Base-by-base conservation (phyloP, 2,888 invertebrate genomes). In the Didymodactylos carnosus region DNA sequence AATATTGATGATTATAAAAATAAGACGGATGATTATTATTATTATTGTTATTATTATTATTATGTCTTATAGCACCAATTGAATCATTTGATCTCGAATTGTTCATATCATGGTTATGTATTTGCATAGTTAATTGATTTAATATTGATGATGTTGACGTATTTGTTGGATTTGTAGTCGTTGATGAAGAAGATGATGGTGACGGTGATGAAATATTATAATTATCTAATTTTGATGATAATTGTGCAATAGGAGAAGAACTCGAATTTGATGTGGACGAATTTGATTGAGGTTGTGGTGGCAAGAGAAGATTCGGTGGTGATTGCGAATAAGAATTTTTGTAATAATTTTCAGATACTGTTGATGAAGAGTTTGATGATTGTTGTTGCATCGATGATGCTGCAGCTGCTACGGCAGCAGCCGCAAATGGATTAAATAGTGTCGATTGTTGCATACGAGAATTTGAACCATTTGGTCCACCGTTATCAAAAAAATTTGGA, bases 131-230 rank as follows among this genome's bases (percentile, higher is more conserved):
- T 35, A 39, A 23, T 43, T 29, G 71, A 71, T 25, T 41, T 40
- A 41, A 25, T 40, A 41, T 70, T 0, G 70, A 40, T 70, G 43
- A 62, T 72, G 23, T 41, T 39, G 25, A 70, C 41, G n/a, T 51
- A 35, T 39, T 43, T 40, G 70, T 23, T 39, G 69, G 39, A 49
- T 75, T 70, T 75, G 72, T 39, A 69, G n/a, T 29, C 72, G 72
- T 3, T 51, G 29, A 25, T 35, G 39, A 29, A 72, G 72, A 2
- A 41, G 29, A 25, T 35, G 39, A 29, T 29, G 51, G 25, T 25
- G 40, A 23, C 51, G 62, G 25, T 41, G 62, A 39, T 49, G 69
- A 39, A 41, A 71, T 49, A 39, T 53, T 43, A 62, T 62, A 62
- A 35, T 62, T 35, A 62, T 35, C 35, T 62, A 62, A n/a, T 62